Conservation (phyloP, 2,797 vertebrate genomes). For the Lacerta agilis region DNA sequence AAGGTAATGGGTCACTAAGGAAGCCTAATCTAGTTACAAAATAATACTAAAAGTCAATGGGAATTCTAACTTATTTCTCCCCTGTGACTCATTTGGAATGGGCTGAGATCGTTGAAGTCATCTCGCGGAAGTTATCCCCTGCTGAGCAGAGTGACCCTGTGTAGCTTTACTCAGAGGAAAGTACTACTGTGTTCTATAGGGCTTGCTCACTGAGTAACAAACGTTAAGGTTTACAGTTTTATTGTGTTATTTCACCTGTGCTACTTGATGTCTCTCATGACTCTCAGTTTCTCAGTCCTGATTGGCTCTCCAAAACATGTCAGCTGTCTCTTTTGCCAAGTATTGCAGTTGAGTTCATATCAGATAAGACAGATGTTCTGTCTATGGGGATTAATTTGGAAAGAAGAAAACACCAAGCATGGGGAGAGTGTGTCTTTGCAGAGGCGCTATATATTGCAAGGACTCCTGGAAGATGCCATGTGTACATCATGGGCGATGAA, state of each 20-base stretch:
- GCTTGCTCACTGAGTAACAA: neutral
- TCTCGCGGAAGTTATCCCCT: neutral
- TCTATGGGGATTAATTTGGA: neutral
- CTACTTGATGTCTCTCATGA: neutral
- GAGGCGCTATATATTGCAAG: neutral
- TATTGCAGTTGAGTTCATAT: neutral
- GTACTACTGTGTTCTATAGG: neutral
- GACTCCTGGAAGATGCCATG: neutral
- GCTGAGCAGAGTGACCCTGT: neutral
- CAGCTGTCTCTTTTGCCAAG: neutral
- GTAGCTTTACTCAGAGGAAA: neutral
- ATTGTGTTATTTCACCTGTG: neutral
- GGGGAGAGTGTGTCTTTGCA: neutral
- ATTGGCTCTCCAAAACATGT: neutral
- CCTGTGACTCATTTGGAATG: neutral
- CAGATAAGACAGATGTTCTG: neutral
- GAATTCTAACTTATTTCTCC: slow-evolving; percentile 16
- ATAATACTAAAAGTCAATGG: slow-evolving; percentile 24
- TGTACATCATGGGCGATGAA: too few relatives aligned
- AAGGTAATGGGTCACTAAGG: neutral
- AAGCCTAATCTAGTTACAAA: slow-evolving; percentile 19
- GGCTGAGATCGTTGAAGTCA: neutral
- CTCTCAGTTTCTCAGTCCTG: neutral
- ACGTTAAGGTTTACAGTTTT: neutral
- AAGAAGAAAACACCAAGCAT: neutral